These are phyloP conservation scores for Peromyscus maniculatus DNA, from an alignment of 2,113 vertebrate genomes.

Conservation along the genomic window DNA sequence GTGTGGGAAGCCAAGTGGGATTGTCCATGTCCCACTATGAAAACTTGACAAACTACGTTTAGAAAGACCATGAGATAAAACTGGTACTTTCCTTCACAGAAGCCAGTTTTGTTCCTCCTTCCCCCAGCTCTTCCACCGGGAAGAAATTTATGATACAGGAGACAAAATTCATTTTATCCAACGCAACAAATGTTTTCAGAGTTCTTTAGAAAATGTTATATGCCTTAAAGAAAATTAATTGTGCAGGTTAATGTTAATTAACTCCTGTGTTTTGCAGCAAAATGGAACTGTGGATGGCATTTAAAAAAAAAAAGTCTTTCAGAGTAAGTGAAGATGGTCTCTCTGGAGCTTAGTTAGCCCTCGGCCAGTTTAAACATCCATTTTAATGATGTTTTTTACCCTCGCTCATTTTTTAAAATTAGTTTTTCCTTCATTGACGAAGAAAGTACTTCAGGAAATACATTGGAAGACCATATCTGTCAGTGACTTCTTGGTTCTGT, in stretches of 20 bases:
- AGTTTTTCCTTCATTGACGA: constrained; percentile 15
- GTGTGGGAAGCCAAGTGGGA: not conserved
- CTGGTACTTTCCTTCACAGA: constrained; percentile 25
- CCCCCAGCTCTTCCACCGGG: not conserved
- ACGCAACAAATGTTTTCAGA: constrained; percentile 27
- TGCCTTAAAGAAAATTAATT: constrained; percentile 48
- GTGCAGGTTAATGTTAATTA: not conserved
- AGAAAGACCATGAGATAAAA: constrained; percentile 39
- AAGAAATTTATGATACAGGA: constrained; percentile 21
- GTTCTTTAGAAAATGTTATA: constrained; percentile 47
- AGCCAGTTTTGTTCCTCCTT: not conserved
- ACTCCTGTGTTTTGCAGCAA: not conserved
- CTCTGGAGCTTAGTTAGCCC: not conserved
- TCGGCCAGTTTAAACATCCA: not conserved
- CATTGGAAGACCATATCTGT: not conserved
- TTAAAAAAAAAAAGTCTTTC: constrained; percentile 5
- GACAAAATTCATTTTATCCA: constrained; percentile 46
- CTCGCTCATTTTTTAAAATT: not conserved
- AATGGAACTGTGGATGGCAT: not conserved
- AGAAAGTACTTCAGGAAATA: constrained; percentile 34
- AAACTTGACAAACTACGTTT: constrained; percentile 24
- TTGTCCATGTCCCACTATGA: not conserved
- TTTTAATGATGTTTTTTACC: not conserved
- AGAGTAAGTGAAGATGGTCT: constrained; percentile 11
- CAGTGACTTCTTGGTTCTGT: not conserved